A percentile compares a stretch with the other conserved stretches of the same genome.
These are phyloP conservation scores for Rotaria socialis DNA, from an alignment of 2,888 invertebrate species.

Conservation along the genomic window DNA sequence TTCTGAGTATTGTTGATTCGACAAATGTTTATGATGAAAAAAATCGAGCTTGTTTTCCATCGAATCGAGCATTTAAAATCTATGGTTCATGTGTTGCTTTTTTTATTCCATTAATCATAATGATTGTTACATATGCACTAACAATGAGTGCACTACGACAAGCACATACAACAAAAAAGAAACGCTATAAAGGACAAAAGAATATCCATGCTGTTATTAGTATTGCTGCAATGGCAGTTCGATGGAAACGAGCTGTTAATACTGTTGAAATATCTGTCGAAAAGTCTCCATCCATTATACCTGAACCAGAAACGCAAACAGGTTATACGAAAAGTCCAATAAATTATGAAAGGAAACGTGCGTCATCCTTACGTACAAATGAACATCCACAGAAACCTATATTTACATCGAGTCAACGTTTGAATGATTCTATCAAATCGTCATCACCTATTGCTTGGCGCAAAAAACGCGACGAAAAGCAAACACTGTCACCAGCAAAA, in stretches of 20 bases:
- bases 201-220: background rate
- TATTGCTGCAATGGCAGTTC: conserved; percentile 12
- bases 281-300: background rate
- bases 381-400: background rate
- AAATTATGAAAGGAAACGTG: background rate
- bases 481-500: background rate
- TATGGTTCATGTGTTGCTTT: conserved; percentile 91
- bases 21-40: conserved; percentile 60
- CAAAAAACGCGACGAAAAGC: background rate
- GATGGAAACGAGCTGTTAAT: conserved; percentile 13
- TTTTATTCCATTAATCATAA: conserved; percentile 87
- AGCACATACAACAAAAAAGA: background rate
- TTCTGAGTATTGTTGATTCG: conserved; percentile 64
- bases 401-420: background rate
- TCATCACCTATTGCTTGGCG: background rate
- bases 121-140: conserved; percentile 84
- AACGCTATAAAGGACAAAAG: background rate
- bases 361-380: background rate
- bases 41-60: conserved; percentile 26
- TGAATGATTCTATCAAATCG: background rate
- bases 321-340: background rate
- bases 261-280: background rate
- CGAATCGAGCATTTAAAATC: conserved; percentile 63
- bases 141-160: conserved; percentile 66
- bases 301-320: background rate